Percentiles rank a stretch among this genome's conserved stretches.
phyloP scores from a whole-genome alignment of 2,888 invertebrate genomes.

The Orthosia cruda region DNA sequence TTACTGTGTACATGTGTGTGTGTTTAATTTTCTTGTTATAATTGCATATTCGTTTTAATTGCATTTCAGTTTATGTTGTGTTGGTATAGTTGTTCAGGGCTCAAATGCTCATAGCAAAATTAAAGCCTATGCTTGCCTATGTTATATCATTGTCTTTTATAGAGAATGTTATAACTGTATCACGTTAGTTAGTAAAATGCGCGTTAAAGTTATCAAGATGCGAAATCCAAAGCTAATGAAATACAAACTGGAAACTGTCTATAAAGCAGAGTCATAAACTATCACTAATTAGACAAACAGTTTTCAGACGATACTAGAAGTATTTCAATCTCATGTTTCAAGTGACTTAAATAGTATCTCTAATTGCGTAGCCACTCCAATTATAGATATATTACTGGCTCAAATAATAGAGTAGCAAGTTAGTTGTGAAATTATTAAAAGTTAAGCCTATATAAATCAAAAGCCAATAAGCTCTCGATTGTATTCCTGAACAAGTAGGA shows the following conservation, averaged over 20 bases:
- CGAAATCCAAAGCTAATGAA: neutral
- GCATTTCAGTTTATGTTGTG: neutral
- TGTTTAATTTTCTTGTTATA: conserved; percentile 19
- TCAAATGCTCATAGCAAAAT: neutral
- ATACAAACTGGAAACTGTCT: conserved; percentile 11
- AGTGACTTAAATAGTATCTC: conserved; percentile 29
- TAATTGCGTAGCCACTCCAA: conserved; percentile 35
- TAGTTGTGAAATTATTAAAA: conserved; percentile 52
- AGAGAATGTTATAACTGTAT: neutral
- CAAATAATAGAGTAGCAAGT: conserved; percentile 46
- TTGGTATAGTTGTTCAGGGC: neutral
- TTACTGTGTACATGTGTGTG: conserved; percentile 2
- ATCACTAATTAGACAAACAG: conserved; percentile 42
- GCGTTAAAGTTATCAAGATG: neutral
- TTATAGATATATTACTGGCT: conserved; percentile 34
- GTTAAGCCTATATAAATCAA: conserved; percentile 77
- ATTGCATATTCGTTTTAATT: neutral
- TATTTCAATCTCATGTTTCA: conserved; percentile 33
- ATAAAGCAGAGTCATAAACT: conserved; percentile 9
- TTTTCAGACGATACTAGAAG: conserved; percentile 23
- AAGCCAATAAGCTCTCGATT: conserved; percentile 83
- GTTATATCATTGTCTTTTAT: neutral
- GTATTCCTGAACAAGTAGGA: conserved; percentile 78
- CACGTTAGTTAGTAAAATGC: neutral
- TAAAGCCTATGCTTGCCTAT: neutral